phyloP scores from a whole-genome alignment of 2,113 vertebrate species.

The Machaerirhynchus nigripectus region DNA sequence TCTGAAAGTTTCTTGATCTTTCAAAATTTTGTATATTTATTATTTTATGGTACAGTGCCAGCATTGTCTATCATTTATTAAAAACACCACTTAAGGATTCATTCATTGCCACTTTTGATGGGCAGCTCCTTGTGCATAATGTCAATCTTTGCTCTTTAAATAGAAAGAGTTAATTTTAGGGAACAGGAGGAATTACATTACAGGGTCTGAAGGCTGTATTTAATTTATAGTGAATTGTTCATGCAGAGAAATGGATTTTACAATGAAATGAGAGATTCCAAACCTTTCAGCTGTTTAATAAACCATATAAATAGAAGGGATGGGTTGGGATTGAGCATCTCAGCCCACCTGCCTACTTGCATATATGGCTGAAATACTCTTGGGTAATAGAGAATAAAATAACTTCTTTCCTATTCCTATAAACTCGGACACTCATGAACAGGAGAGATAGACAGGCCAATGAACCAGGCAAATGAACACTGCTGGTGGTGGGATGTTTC shows the following conservation, averaged over 20 bases:
- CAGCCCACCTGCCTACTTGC: constrained; percentile 14
- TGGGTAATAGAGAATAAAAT: constrained; percentile 10
- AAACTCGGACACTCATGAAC: neutral
- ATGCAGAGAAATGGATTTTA: constrained; percentile 41
- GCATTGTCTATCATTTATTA: neutral
- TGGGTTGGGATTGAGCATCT: neutral
- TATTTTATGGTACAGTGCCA: neutral
- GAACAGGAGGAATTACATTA: neutral
- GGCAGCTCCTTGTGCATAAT: neutral
- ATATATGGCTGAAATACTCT: neutral
- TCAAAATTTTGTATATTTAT: neutral
- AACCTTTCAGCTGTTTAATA: constrained; percentile 53
- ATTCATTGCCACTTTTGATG: neutral
- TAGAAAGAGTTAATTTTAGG: constrained; percentile 40
- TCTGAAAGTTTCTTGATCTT: neutral
- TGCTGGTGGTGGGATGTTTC: neutral
- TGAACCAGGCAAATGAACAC: neutral
- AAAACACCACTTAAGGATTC: neutral
- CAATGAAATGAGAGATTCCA: constrained; percentile 30
- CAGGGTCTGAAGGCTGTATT: constrained; percentile 9
- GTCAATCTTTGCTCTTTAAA: neutral
- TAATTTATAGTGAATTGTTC: constrained; percentile 28
- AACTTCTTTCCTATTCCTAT: neutral
- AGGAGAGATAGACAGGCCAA: neutral
- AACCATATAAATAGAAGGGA: constrained; percentile 32